A percentile compares a stretch with the other conserved stretches of the same genome.
phyloP scores from a whole-genome alignment of 2,888 invertebrate genomes.

The Meta bourneti region DNA sequence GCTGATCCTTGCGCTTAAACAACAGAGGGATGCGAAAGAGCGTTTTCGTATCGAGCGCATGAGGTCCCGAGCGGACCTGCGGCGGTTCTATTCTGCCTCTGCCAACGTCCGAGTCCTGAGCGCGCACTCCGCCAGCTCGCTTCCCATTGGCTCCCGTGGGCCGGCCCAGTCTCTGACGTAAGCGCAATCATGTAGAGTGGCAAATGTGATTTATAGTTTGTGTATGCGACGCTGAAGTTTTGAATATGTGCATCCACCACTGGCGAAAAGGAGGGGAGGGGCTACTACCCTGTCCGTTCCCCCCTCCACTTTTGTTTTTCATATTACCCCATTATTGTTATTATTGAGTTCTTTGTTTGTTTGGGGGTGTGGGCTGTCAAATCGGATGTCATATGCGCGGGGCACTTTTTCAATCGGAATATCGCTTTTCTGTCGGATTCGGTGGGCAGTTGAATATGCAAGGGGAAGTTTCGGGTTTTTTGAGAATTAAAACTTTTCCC shows the following conservation, averaged over 20 bases:
- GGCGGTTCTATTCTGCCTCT: slow-evolving; percentile 48
- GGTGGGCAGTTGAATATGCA: too few relatives aligned
- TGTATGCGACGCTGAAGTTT: slow-evolving; percentile 71
- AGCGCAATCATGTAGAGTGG: slow-evolving; percentile 72
- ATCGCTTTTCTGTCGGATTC: too few relatives aligned
- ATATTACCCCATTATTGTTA: slow-evolving; percentile 41
- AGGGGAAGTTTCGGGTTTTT: too few relatives aligned
- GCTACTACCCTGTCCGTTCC: slow-evolving; percentile 45
- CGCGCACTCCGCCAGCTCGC: slow-evolving; percentile 35
- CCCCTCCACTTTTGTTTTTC: slow-evolving; percentile 59
- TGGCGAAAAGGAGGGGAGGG: slow-evolving; percentile 65
- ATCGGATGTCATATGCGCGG: background rate
- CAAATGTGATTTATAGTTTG: slow-evolving; percentile 74
- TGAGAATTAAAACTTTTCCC: too few relatives aligned
- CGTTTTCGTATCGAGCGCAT: slow-evolving; percentile 34
- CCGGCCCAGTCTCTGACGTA: slow-evolving; percentile 70
- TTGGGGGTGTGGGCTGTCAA: background rate
- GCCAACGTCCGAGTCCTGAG: slow-evolving; percentile 23
- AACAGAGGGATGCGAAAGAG: slow-evolving; percentile 1
- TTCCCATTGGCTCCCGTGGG: slow-evolving; percentile 52
- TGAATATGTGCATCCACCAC: slow-evolving; percentile 72
- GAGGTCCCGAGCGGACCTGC: slow-evolving; percentile 54
- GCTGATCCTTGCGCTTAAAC: slow-evolving; percentile 38
- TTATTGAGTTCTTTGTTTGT: slow-evolving; percentile 33
- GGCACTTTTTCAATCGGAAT: slow-evolving; percentile 11